Evolutionary conservation across 2,113 vertebrate species (phyloP).

Genomic region (Sarotherodon lohbergeri): DNA sequence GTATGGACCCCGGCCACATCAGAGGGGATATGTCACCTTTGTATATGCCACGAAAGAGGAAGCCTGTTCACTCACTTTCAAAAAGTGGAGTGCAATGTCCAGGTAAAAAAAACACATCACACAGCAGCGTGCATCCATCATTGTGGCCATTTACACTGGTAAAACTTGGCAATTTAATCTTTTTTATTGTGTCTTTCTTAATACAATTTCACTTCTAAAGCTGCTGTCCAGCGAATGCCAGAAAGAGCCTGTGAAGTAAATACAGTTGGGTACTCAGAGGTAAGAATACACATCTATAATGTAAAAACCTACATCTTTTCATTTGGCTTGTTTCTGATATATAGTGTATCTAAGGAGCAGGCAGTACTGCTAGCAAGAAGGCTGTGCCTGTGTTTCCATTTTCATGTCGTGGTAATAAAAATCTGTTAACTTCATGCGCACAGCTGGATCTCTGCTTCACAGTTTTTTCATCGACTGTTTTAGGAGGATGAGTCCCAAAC

Average conservation of each 20-base stretch:
- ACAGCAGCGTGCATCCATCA: neutral
- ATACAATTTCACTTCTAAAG: neutral
- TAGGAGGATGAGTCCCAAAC: conserved; percentile 47
- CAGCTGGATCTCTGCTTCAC: neutral
- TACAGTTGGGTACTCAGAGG: conserved; percentile 18
- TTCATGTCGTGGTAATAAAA: neutral
- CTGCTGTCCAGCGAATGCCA: conserved; percentile 44
- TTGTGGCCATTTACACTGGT: neutral
- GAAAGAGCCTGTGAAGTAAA: conserved; percentile 25
- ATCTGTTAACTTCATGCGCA: neutral
- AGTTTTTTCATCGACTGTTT: conserved; percentile 22
- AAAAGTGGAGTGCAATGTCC: conserved; percentile 36
- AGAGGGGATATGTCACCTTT: conserved; percentile 58
- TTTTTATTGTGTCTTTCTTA: neutral
- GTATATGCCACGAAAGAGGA: conserved; percentile 66
- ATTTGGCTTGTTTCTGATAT: neutral
- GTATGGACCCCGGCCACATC: conserved; percentile 46
- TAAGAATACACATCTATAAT: neutral
- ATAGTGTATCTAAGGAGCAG: neutral
- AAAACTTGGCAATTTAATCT: neutral
- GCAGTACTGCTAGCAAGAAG: neutral
- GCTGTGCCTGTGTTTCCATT: neutral
- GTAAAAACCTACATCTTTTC: neutral
- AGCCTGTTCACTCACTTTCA: conserved; percentile 52
- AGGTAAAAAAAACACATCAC: conserved; percentile 11